A percentile compares a stretch with the other conserved stretches of the same genome.
phyloP scores from a whole-genome alignment of 2,797 vertebrate genomes.

The Parauchenoglanis ngamensis region DNA sequence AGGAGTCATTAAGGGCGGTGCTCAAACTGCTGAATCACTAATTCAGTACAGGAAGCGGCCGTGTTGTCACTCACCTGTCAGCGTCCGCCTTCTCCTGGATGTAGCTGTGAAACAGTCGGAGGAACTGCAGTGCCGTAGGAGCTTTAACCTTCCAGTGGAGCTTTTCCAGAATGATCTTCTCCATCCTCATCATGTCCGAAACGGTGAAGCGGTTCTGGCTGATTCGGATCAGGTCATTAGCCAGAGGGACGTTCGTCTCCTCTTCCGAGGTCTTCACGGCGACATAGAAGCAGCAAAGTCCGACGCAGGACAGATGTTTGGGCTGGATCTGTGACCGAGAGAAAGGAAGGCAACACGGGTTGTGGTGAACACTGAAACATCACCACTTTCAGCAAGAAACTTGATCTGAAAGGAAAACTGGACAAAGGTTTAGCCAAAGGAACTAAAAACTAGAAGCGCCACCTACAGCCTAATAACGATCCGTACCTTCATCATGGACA shows the following conservation, averaged over 20 bases:
- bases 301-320: conserved; percentile 93
- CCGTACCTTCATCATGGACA: conserved; percentile 92
- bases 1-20: neutral
- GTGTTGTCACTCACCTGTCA: conserved; percentile 79
- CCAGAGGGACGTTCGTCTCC: conserved; percentile 89
- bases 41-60: neutral
- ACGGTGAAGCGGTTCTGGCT: conserved; percentile 93
- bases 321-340: conserved; percentile 85
- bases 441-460: no score
- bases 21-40: neutral
- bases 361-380: neutral
- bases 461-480: no score
- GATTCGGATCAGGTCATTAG: conserved; percentile 90
- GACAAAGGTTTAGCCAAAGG: no score
- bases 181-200: conserved; percentile 97
- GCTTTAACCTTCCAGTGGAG: conserved; percentile 89
- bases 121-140: conserved; percentile 87
- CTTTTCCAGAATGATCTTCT: conserved; percentile 94
- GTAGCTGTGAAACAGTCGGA: conserved; percentile 83
- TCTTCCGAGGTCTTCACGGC: conserved; percentile 89
- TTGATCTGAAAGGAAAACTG: no score
- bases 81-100: conserved; percentile 78
- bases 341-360: neutral
- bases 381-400: neutral
- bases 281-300: conserved; percentile 93